Base-by-base conservation (phyloP, 2,888 invertebrate genomes). In the Argyra leucocephala region DNA sequence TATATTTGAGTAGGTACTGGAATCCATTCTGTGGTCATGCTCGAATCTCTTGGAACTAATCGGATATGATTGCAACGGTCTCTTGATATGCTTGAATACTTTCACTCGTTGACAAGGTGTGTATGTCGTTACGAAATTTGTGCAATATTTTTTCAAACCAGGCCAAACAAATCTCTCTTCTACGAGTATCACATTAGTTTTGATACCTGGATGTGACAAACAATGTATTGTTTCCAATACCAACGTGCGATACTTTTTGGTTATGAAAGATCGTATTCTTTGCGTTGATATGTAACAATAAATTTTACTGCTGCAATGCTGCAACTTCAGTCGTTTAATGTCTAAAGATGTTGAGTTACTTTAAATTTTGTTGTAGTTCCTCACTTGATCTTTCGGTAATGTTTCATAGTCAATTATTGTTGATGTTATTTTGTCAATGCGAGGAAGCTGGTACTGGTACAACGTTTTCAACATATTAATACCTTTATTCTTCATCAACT, bases 1-100 rank as follows among this genome's bases (percentile, higher is more conserved):
- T n/a, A n/a, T n/a, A n/a, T n/a, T n/a, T 78, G 3, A 78, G 69
- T 23, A 72, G 70, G 64, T 78, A 78, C 22, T 67, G 64, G 62
- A 67, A 73, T 21, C 72, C 74, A 6, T 73, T 57, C 1, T 72
- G 72, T 2, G 65, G 9, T 22, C 70, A 66, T 78, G 76, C 12
- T 70, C 66, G 69, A 81, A 68, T 15, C 68, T 22, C 10, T 6
- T 60, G 3, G 23, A 22, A 22, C 58, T 26, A 23, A 58, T 12
- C 23, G n/a, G 18, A 24, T 23, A 62, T 36, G 22, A 6, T 36
- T 12, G 3, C 3, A 36, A 21, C 21, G 58, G 31, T 36, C 62
- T 10, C 6, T 18, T 3, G 2, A 1, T 15, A 23, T 65, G 65
- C 18, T 23, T 57, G 2, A 37, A 1, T 18, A 65, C 24, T 48